A percentile compares a stretch with the other conserved stretches of the same genome.
These are phyloP conservation scores for Strix aluco DNA, from an alignment of 2,113 vertebrate species.

Conservation along the genomic window DNA sequence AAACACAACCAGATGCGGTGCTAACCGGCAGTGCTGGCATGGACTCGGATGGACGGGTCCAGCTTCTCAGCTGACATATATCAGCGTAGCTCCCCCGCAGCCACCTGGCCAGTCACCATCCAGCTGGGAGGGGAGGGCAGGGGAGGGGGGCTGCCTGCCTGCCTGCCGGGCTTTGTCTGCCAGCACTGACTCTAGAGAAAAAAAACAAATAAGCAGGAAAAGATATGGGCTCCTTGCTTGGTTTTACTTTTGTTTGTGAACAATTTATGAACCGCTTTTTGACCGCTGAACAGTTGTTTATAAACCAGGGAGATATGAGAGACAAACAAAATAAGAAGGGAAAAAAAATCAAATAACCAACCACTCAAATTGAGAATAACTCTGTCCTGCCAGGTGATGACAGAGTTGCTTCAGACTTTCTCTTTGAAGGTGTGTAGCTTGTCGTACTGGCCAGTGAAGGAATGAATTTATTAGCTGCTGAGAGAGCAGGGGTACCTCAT, in stretches of 20 bases:
- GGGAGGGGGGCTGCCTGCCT: background rate
- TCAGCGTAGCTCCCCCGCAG: background rate
- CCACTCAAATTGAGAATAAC: background rate
- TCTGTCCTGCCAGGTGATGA: background rate
- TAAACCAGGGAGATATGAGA: background rate
- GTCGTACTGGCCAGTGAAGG: background rate
- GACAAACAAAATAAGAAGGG: background rate
- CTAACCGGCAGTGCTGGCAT: background rate
- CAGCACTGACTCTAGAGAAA: background rate
- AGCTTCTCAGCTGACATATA: background rate
- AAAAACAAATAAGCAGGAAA: background rate
- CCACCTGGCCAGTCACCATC: background rate
- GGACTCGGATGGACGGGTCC: background rate
- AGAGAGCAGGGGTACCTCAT: background rate
- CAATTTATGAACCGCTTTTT: constrained; percentile 20
- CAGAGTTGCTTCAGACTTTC: background rate
- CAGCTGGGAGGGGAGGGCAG: background rate
- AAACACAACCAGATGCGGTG: constrained; percentile 9
- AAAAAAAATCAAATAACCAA: background rate
- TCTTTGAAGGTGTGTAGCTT: background rate
- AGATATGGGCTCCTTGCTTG: background rate
- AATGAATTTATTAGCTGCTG: constrained; percentile 10
- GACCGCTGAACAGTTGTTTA: background rate
- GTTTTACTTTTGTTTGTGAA: background rate
- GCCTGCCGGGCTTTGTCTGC: background rate